Evolutionary conservation across 2,888 invertebrate species (phyloP).

Genomic region (Abrostola tripartita): DNA sequence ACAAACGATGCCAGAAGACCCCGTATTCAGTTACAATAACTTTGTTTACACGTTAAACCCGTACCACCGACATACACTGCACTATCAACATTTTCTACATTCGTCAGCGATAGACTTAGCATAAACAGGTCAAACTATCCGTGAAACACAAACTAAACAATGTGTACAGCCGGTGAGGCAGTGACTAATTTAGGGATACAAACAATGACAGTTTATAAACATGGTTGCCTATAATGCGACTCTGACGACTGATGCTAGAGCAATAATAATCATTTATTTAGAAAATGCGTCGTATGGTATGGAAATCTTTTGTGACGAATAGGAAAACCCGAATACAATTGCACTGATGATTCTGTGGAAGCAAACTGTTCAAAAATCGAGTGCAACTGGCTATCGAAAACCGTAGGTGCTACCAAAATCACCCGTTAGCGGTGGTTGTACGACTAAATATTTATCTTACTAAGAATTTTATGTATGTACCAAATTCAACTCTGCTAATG

Average conservation of each 20-base stretch:
- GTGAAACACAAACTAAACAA: constrained; percentile 28
- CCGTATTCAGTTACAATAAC: not conserved
- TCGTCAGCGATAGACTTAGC: not conserved
- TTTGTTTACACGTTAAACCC: constrained; percentile 8
- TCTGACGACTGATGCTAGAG: constrained; percentile 18
- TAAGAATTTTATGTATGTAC: too few species aligned
- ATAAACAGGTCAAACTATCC: constrained; percentile 15
- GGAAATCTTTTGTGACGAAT: not conserved
- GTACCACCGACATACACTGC: constrained; percentile 6
- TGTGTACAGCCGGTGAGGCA: constrained; percentile 11
- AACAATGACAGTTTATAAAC: constrained; percentile 21
- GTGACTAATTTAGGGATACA: constrained; percentile 24
- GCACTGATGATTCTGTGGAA: too few species aligned
- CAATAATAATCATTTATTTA: constrained; percentile 4
- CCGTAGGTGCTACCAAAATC: too few species aligned
- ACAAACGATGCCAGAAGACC: not conserved
- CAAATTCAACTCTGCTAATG: too few species aligned
- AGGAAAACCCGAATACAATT: not conserved
- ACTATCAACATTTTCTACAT: constrained; percentile 5
- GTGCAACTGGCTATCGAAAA: too few species aligned
- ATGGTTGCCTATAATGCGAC: constrained; percentile 9
- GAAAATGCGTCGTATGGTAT: constrained; percentile 19
- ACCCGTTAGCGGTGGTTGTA: too few species aligned
- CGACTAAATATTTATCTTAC: too few species aligned
- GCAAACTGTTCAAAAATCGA: too few species aligned